Evolutionary conservation across 2,797 vertebrate species (phyloP).

Genomic region (Oceanodroma leucorhoa): DNA sequence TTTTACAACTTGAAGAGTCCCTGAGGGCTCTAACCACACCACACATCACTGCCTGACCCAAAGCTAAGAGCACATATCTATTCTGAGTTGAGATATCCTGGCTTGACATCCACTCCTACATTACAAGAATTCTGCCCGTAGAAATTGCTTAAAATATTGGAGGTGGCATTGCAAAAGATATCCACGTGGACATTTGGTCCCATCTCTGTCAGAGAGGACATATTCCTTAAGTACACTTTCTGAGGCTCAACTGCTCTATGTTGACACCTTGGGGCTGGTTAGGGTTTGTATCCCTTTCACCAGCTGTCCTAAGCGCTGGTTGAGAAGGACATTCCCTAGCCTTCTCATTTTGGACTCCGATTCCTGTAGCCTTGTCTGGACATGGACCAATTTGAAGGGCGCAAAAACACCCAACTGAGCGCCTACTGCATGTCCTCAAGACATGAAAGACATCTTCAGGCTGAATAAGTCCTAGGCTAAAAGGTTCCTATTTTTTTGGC

Average conservation of each 20-base stretch:
- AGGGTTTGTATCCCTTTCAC: background rate
- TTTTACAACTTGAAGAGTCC: conserved; percentile 43
- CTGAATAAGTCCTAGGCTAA: background rate
- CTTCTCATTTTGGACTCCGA: background rate
- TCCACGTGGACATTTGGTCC: background rate
- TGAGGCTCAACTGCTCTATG: background rate
- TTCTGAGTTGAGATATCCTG: conserved; percentile 31
- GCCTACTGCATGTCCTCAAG: background rate
- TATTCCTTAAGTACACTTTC: background rate
- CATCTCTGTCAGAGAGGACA: background rate
- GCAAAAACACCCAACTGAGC: background rate
- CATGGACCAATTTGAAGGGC: background rate
- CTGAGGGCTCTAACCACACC: background rate
- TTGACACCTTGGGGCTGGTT: background rate
- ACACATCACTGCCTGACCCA: conserved; percentile 33
- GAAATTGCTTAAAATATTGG: conserved; percentile 21
- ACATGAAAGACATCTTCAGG: background rate
- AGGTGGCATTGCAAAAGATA: background rate
- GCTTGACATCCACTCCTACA: conserved; percentile 17
- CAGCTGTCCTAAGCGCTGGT: background rate
- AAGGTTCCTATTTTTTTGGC: background rate
- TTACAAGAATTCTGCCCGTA: background rate
- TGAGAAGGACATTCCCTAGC: background rate
- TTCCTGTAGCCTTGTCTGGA: background rate
- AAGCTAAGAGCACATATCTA: conserved; percentile 8